Evolutionary conservation across 2,888 invertebrate species (phyloP), one percentile per base, ranked within the genome.

Genomic region (Neelides folsomi): DNA sequence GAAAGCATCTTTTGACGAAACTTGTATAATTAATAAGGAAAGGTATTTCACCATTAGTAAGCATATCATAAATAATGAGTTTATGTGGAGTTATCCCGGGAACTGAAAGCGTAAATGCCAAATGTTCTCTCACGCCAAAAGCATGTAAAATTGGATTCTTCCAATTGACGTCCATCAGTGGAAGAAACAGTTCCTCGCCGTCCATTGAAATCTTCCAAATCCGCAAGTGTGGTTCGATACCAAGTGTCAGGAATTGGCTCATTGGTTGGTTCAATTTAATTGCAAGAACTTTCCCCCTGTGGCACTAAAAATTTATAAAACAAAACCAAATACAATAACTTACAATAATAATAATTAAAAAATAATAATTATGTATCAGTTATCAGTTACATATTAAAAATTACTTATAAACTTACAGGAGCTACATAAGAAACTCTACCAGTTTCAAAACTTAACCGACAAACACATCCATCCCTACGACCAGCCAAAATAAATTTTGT

Each of bases 81-180:
- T 61, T 60, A 38, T 64, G 62, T 9, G 53, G 43, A 1, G 54
- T 1, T 8, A 55, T 54, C 13, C 60, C 62, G 34, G 55, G 49
- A 58, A 59, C 59, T 18, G 62, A 53, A 2, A 64, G 48, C 0
- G 60, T 58, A 41, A 64, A 60, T 19, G 57, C 58, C 27, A 64
- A 48, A 6, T 57, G 52, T 53, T 63, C 61, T 37, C 63, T 44
- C 18, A 60, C 54, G 10, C 57, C 12, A 4, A 56, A 44, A 10
- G 58, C 55, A n/a, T 60, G 57, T 13, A 41, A 27, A 3, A 64
- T 58, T 1, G 64, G 58, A 45, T 47, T 56, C 36, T 62, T 60
- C 64, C 64, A 64, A 0, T 59, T 47, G 20, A 63, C 56, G 20
- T 64, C 63, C 9, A 64, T 48, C n/a, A 64, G 55, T 1, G 64